Percentiles rank a stretch among this genome's conserved stretches.
Evolutionary conservation across 2,113 vertebrate genomes (phyloP).

Genomic region (Seriola aureovittata): DNA sequence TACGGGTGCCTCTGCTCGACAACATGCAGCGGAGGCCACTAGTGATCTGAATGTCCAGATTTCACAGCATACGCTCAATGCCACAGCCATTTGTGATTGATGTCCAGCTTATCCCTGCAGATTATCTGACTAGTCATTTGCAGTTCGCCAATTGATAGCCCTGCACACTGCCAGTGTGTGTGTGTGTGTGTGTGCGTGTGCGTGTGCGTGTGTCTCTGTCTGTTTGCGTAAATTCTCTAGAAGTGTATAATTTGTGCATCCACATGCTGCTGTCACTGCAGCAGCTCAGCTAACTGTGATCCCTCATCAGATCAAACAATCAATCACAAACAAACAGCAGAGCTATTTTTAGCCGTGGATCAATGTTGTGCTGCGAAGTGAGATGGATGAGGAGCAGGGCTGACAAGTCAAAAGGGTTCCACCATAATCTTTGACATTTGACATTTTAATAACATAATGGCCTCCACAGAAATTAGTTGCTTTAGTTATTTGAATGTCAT

Average conservation of each 20-base stretch:
- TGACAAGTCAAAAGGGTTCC: background rate
- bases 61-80: background rate
- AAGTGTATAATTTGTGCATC: constrained; percentile 30
- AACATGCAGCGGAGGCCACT: background rate
- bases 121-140: constrained; percentile 37
- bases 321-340: constrained; percentile 27
- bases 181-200: background rate
- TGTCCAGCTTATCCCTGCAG: constrained; percentile 39
- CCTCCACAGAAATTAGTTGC: background rate
- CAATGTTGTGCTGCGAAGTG: background rate
- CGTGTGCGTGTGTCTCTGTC: background rate
- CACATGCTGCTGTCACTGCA: constrained; percentile 11
- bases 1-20: constrained; percentile 3
- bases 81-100: constrained; percentile 18
- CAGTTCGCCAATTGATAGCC: constrained; percentile 22
- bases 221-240: constrained; percentile 7
- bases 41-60: constrained; percentile 20
- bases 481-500: background rate
- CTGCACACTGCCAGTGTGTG: background rate
- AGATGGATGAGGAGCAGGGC: background rate
- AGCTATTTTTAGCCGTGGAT: constrained; percentile 42
- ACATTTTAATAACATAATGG: constrained; percentile 1
- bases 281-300: constrained; percentile 15
- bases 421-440: background rate
- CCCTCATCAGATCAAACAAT: constrained; percentile 4